Evolutionary conservation across 2,888 invertebrate genomes (phyloP).

Genomic region (Drosophila nr. perissopoda): DNA sequence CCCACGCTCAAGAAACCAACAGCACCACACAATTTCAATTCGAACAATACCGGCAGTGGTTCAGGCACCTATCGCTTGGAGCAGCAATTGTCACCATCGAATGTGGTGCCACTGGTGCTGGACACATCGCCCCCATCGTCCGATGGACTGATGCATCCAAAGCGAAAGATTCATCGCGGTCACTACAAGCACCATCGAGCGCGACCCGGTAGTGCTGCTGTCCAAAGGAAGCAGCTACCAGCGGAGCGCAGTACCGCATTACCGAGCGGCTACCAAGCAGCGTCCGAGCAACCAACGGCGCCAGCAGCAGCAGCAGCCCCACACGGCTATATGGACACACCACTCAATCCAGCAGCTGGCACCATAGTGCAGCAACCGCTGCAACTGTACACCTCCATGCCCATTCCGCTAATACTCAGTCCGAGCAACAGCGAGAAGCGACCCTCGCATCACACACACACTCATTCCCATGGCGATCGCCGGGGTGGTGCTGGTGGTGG

Average conservation of each 20-base stretch:
- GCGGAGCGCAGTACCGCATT: conserved; percentile 16
- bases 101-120: conserved; percentile 71
- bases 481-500: conserved; percentile 35
- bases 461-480: conserved; percentile 68
- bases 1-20: conserved; percentile 61
- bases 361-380: conserved; percentile 69
- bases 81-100: conserved; percentile 38
- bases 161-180: conserved; percentile 79
- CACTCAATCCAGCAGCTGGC: conserved; percentile 76
- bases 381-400: conserved; percentile 81
- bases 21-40: not conserved
- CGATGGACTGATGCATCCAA: conserved; percentile 52
- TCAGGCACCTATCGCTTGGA: conserved; percentile 67
- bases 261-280: conserved; percentile 13
- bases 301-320: conserved; percentile 28
- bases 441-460: conserved; percentile 68
- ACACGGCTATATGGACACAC: conserved; percentile 71
- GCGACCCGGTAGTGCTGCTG: conserved; percentile 26
- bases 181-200: conserved; percentile 80
- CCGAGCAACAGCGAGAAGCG: conserved; percentile 80
- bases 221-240: conserved; percentile 34
- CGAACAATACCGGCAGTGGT: conserved; percentile 33
- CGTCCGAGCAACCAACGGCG: conserved; percentile 40
- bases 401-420: conserved; percentile 81
- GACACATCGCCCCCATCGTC: conserved; percentile 63